Evolutionary conservation across 2,797 vertebrate genomes (phyloP).

Genomic region (Botia kubotai): DNA sequence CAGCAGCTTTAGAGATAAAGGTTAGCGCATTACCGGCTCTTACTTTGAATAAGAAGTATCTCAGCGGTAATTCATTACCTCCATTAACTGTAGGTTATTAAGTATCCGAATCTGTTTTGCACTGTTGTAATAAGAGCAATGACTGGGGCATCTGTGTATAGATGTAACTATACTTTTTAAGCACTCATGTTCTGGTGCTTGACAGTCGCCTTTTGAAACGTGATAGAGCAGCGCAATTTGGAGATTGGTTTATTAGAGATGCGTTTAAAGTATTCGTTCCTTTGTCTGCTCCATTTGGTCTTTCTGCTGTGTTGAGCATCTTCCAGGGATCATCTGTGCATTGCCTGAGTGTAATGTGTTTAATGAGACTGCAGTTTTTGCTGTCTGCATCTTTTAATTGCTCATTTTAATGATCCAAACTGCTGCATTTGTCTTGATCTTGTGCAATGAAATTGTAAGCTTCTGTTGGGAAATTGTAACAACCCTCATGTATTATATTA

Average conservation of each 20-base stretch:
- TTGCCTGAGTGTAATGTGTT: not conserved
- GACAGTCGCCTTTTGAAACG: slow-evolving; percentile 2
- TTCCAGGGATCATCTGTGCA: slow-evolving; percentile 2
- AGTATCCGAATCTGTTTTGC: not conserved
- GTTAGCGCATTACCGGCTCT: not conserved
- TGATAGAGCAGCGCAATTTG: not conserved
- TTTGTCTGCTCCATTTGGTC: slow-evolving; percentile 5
- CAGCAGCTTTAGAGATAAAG: not conserved
- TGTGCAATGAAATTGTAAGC: not conserved
- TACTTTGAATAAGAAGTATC: not conserved
- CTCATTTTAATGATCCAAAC: slow-evolving; percentile 14
- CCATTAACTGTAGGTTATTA: not conserved
- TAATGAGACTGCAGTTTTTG: not conserved
- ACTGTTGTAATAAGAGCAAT: not conserved
- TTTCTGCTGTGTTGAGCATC: slow-evolving; percentile 8
- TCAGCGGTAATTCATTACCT: not conserved
- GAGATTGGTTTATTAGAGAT: not conserved
- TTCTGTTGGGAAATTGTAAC: not conserved
- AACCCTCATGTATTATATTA: not conserved
- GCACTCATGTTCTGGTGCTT: not conserved
- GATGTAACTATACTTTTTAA: not conserved
- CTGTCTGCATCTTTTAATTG: not conserved
- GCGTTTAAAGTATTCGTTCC: slow-evolving; percentile 1
- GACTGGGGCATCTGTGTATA: not conserved
- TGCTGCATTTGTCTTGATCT: not conserved